These are phyloP conservation scores for Trogon melanurus DNA, from an alignment of 2,113 vertebrate genomes.

Conservation along the genomic window DNA sequence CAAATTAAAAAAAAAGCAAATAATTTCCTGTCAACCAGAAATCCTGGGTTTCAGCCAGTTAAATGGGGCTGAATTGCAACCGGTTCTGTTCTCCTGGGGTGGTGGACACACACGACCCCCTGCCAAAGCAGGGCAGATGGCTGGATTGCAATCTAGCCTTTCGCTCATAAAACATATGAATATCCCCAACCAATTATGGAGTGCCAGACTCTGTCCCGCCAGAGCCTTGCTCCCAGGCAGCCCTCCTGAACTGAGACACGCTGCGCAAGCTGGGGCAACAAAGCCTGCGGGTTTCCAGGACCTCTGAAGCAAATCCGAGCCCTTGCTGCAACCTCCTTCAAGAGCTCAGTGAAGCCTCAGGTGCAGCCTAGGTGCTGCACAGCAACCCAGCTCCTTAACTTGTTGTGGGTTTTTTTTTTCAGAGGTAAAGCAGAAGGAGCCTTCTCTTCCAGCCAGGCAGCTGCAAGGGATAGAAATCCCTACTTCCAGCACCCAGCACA, in stretches of 20 bases:
- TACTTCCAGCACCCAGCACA: not conserved
- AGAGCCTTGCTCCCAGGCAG: not conserved
- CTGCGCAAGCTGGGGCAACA: not conserved
- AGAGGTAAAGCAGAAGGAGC: not conserved
- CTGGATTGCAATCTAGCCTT: not conserved
- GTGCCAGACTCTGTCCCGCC: not conserved
- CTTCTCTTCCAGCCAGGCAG: not conserved
- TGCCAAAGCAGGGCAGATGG: slow-evolving; percentile 43
- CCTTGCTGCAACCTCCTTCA: not conserved
- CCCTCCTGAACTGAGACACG: not conserved
- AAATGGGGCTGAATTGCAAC: not conserved
- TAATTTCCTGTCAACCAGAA: slow-evolving; percentile 44
- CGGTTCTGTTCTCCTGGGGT: not conserved
- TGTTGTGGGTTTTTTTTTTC: not conserved
- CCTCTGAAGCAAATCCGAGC: not conserved
- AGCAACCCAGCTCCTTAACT: not conserved
- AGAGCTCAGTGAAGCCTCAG: not conserved
- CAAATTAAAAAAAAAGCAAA: not conserved
- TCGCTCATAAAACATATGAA: slow-evolving; percentile 3
- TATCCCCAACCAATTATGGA: slow-evolving; percentile 13
- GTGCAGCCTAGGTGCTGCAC: not conserved
- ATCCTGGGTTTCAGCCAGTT: not conserved
- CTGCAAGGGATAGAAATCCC: not conserved
- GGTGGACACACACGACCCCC: not conserved
- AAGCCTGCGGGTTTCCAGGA: not conserved